Conservation (phyloP, 2,113 vertebrate species). For the Trachemys scripta region DNA sequence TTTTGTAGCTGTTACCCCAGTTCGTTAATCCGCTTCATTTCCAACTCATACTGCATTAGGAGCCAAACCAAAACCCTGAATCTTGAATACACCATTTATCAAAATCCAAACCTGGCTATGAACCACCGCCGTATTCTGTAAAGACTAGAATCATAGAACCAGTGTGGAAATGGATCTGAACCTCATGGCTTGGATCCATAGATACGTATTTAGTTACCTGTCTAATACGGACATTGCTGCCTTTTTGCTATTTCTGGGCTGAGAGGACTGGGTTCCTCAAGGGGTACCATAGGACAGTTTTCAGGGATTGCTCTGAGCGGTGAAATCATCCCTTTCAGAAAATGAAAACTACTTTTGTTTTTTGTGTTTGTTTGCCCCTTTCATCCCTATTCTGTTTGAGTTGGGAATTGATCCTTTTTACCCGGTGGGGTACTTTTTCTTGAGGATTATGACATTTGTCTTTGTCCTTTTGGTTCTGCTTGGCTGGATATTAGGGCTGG, state of each 20-base stretch:
- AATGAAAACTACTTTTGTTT: neutral
- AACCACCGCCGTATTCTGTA: neutral
- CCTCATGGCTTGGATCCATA: neutral
- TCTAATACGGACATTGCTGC: slow-evolving; percentile 10
- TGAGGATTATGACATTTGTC: neutral
- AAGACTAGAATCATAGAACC: neutral
- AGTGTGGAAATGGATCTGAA: neutral
- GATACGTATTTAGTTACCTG: slow-evolving; percentile 27
- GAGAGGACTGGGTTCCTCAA: neutral
- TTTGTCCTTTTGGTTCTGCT: neutral
- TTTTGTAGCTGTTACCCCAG: neutral
- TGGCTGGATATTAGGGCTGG: neutral
- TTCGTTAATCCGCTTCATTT: neutral
- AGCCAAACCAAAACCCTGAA: slow-evolving; percentile 21
- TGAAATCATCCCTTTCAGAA: neutral
- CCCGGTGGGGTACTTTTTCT: neutral
- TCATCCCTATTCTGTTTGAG: neutral
- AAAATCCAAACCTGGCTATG: neutral
- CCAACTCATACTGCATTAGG: neutral
- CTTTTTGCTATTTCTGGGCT: neutral
- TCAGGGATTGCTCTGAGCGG: neutral
- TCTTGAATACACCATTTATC: neutral
- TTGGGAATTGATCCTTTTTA: neutral
- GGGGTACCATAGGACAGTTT: neutral
- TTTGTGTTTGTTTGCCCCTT: neutral